These are phyloP conservation scores for Salvator merianae DNA, from an alignment of 2,113 vertebrate genomes.

Conservation along the genomic window DNA sequence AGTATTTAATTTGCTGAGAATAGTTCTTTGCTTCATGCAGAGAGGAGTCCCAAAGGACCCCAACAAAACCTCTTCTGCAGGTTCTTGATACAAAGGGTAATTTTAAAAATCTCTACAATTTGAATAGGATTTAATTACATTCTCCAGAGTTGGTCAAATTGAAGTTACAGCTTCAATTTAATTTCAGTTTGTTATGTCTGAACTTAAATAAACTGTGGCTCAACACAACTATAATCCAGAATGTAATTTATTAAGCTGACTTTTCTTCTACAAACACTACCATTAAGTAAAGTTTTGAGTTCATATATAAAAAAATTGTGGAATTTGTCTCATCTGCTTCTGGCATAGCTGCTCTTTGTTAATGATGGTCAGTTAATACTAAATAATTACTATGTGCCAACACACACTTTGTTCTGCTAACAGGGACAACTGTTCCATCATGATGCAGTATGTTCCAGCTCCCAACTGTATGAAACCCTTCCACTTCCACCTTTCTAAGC, in stretches of 20 bases:
- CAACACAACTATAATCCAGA: neutral
- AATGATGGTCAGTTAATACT: neutral
- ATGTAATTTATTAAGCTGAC: neutral
- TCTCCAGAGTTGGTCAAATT: neutral
- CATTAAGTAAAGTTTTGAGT: neutral
- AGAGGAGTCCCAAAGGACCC: neutral
- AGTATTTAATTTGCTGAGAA: neutral
- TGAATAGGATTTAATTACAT: neutral
- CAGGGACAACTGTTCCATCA: neutral
- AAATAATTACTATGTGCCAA: too few relatives aligned
- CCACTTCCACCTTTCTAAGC: too few relatives aligned
- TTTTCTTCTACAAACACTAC: neutral
- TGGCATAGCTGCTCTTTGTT: neutral
- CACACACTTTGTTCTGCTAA: too few relatives aligned
- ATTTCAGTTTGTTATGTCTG: neutral
- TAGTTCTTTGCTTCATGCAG: neutral
- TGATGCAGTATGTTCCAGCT: neutral
- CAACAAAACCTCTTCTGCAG: neutral
- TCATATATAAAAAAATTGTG: neutral
- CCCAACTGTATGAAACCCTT: too few relatives aligned
- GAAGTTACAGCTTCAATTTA: neutral
- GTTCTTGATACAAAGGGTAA: neutral
- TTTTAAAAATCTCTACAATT: neutral
- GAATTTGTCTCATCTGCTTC: neutral
- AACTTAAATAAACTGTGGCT: neutral